Evolutionary conservation across 2,888 invertebrate species (phyloP).

Genomic region (Conus canariensis): DNA sequence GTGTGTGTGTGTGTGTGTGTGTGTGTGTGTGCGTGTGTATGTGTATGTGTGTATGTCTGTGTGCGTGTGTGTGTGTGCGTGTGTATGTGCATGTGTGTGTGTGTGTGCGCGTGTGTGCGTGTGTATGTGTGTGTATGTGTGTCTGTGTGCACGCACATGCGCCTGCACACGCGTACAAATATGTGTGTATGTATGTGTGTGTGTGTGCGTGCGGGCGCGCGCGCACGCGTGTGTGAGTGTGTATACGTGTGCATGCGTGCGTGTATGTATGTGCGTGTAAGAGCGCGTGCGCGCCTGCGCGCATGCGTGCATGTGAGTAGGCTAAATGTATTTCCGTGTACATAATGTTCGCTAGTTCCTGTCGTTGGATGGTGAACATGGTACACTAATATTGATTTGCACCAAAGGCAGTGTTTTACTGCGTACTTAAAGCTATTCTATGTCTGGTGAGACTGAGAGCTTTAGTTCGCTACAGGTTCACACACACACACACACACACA

Average conservation of each 20-base stretch:
- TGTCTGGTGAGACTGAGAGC: too few relatives aligned
- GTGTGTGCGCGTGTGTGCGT: not conserved
- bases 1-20: not conserved
- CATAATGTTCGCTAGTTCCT: too few relatives aligned
- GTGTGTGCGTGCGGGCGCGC: not conserved
- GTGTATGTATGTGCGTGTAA: not conserved
- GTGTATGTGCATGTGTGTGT: not conserved
- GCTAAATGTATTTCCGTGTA: too few relatives aligned
- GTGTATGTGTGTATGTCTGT: not conserved
- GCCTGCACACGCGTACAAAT: too few relatives aligned
- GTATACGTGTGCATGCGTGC: not conserved
- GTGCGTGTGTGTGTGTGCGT: not conserved
- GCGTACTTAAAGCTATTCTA: too few relatives aligned
- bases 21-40: not conserved
- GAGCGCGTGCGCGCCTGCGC: not conserved
- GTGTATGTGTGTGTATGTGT: not conserved
- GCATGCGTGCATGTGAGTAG: not conserved
- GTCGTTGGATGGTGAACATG: too few relatives aligned
- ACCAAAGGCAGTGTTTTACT: too few relatives aligned
- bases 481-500: constrained; percentile 18
- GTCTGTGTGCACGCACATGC: not conserved
- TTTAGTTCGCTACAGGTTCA: not conserved
- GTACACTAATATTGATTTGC: too few relatives aligned
- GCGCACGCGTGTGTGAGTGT: not conserved
- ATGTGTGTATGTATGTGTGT: constrained; percentile 2